Percentiles rank a stretch among this genome's conserved stretches.
Evolutionary conservation across 2,888 invertebrate genomes (phyloP).

Genomic region (Sturmia bella): DNA sequence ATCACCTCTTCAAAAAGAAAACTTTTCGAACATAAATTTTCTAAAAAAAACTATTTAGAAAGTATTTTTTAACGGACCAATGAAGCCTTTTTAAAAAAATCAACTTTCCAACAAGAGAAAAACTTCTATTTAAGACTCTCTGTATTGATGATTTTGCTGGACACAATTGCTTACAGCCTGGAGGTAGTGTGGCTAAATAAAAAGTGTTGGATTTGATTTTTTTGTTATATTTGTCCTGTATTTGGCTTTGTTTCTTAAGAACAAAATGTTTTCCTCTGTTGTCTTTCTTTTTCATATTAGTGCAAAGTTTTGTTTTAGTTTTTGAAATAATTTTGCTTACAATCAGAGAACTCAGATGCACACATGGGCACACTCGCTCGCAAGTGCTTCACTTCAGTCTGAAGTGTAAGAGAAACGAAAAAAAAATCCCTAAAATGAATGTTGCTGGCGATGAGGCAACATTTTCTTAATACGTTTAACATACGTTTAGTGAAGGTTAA

Average conservation of each 20-base stretch:
- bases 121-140: not conserved
- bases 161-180: conserved; percentile 18
- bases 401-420: not conserved
- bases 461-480: conserved; percentile 41
- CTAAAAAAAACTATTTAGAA: no score
- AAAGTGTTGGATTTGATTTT: conserved; percentile 60
- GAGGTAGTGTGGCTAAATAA: conserved; percentile 38
- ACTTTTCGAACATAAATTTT: no score
- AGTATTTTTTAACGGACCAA: no score
- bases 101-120: no score
- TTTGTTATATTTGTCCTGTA: conserved; percentile 29
- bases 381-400: conserved; percentile 5
- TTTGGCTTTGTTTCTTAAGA: conserved; percentile 54
- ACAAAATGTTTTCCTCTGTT: conserved; percentile 13
- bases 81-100: not conserved
- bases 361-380: not conserved
- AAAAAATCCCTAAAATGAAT: not conserved
- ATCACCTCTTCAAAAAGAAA: no score
- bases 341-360: not conserved
- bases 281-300: conserved; percentile 3
- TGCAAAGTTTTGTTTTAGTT: not conserved
- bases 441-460: conserved; percentile 32
- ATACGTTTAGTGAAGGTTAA: conserved; percentile 65
- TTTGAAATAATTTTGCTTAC: conserved; percentile 3
- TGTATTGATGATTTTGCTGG: conserved; percentile 12